Evolutionary conservation across 1,140 invertebrate species (phyloP).

Genomic region (Orchesella cincta): DNA sequence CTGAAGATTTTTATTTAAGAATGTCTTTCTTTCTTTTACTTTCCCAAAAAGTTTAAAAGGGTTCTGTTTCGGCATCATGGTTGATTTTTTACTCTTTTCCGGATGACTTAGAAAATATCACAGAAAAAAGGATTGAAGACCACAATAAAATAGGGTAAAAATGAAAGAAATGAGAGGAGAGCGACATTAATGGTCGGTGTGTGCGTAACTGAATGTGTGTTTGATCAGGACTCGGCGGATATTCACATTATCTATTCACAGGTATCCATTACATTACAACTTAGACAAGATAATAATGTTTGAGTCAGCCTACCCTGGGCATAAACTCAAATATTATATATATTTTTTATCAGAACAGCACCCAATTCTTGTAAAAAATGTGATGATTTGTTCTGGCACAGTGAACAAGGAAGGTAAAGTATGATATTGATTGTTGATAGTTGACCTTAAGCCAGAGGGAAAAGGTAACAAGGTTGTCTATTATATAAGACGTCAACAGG

Average conservation of each 20-base stretch:
- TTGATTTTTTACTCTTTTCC: conserved; percentile 25
- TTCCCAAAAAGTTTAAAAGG: not conserved
- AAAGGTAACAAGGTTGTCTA: not conserved
- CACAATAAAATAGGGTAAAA: conserved; percentile 1
- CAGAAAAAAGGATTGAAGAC: conserved; percentile 10
- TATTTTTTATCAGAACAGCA: not conserved
- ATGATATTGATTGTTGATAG: not conserved
- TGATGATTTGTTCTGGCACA: not conserved
- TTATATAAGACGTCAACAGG: too few relatives aligned
- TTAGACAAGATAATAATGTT: conserved; percentile 14
- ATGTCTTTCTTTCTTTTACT: conserved; percentile 8
- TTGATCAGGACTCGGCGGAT: not conserved
- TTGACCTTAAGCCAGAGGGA: not conserved
- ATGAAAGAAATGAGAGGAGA: not conserved
- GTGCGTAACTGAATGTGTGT: not conserved
- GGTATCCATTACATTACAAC: conserved; percentile 4
- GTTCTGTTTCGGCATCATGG: conserved; percentile 23
- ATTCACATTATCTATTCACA: conserved; percentile 21
- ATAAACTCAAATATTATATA: not conserved
- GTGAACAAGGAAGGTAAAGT: not conserved
- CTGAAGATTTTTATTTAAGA: not conserved
- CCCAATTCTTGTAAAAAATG: not conserved
- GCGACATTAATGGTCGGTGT: not conserved
- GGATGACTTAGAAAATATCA: conserved; percentile 22
- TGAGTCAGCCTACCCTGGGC: not conserved